Evolutionary conservation across 1,140 invertebrate species (phyloP), one percentile per base, ranked within the genome.

Genomic region (Holcopasites calliopsidis): DNA sequence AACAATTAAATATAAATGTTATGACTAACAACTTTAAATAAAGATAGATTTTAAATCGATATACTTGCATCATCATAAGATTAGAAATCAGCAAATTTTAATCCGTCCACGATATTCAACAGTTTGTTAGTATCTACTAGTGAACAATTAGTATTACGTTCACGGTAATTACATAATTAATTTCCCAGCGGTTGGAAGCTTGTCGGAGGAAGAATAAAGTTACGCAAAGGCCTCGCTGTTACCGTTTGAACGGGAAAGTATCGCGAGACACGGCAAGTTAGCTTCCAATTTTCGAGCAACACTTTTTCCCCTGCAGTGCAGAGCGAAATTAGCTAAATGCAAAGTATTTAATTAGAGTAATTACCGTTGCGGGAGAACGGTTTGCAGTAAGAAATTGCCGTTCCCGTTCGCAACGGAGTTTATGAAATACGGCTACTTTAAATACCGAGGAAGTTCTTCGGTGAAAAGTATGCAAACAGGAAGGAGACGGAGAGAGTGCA

Each of bases 271-370:
- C n/a, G 1, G 18, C 16, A 4, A 38, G 21, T 1, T 3, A 13
- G 16, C 23, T 44, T n/a, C 40, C 13, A 31, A 31, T 62, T 31
- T 28, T 47, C 2, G 18, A 31, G 11, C 0, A 5, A 11, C 21
- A 21, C 40, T 8, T 31, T 52, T 66, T 66, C 10, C n/a, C 16
- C 3, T 6, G 1, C 10, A 2, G 21, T 26, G 42, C 28, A 49
- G 3, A 6, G 31, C 1, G n/a, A 50, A 66, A 66, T 66, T 66
- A 52, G 21, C 62, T 28, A 50, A 66, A 66, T 13, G 16, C 21
- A 10, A 52, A 66, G 31, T 66, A 66, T 52, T 62, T 66, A 66
- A 66, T 66, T 66, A 66, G 1, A 52, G 47, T 18, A 66, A 66
- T 50, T 66, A 66, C 47, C 6, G 10, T 8, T 33, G 44, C 6